Base-by-base conservation (phyloP, 2,888 invertebrate species). In the Electrophaes corylata region DNA sequence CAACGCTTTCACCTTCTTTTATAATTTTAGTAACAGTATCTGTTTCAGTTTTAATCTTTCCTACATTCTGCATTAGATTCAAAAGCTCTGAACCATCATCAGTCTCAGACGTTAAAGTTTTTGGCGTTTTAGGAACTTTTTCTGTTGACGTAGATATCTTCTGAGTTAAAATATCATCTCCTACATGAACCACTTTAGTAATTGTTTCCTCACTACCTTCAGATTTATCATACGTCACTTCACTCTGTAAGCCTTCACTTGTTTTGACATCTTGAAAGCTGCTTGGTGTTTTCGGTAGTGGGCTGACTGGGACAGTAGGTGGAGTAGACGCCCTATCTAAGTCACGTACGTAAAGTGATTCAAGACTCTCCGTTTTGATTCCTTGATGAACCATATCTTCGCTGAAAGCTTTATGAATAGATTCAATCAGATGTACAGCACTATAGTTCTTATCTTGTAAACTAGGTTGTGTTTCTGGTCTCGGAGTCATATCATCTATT, bases 281-380 rank as follows among this genome's bases (percentile, higher is more conserved):
- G 63, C 73, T 80, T 29, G 83, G 88, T 58, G 73, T 86, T 69
- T 84, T 92, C 65, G 80, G 93, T 68, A 85, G 71, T 65, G 95
- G 95, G 78, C 95, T 95, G 0, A 94, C 94, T 19, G 95, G 95
- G 6, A 94, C 95, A 19, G 95, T 95, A 37, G 95, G 94, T 58
- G 95, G 95, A 23, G 95, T 95, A 57, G 93, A 88, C 23, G 88
- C 88, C 65, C 93, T 86, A 16, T 85, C 79, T 47, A 73, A 66
- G 19, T 81, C 76, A 20, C 58, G 71, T 0, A 76, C 66, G 0
- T 71, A 64, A 8, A 83, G 60, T 11, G 83, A 73, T 57, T 87
- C 86, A 31, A 85, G 46, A 12, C 72, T 79, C 64, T 89, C 91
- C 1, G 82, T 80, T 71, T 85, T 91, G 16, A 91, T 91, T 48